Percentiles rank a stretch among this genome's conserved stretches.
Evolutionary conservation across 2,113 vertebrate species (phyloP).

Genomic region (Meleagris gallopavo): DNA sequence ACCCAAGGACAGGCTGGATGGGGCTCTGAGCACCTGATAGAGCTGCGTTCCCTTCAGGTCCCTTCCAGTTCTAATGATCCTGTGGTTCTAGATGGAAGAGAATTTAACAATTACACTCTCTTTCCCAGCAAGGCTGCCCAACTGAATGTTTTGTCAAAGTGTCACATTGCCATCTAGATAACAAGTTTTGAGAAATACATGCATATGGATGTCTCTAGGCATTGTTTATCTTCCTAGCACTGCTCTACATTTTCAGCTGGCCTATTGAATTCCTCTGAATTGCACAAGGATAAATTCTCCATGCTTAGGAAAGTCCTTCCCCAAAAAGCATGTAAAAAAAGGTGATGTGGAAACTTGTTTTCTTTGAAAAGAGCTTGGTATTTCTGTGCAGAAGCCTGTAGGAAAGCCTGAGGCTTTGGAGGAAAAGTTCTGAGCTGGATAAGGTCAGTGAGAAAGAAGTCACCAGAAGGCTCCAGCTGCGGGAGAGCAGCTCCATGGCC

Average conservation of each 20-base stretch:
- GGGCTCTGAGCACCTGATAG: no score
- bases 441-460: background rate
- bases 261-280: background rate
- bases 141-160: background rate
- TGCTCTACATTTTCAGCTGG: background rate
- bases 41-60: no score
- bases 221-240: background rate
- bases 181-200: background rate
- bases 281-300: background rate
- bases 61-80: no score
- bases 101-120: background rate
- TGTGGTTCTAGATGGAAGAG: no score
- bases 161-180: background rate
- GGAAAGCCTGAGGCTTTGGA: background rate
- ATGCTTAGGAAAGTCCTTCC: background rate
- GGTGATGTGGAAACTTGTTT: background rate
- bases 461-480: background rate
- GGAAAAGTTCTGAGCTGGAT: background rate
- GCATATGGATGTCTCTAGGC: background rate
- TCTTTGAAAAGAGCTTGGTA: background rate
- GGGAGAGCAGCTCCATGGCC: background rate
- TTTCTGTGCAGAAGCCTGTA: background rate
- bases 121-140: fast-evolving
- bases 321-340: background rate
- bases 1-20: no score